Conservation (phyloP, 2,888 invertebrate genomes). For the Drosophila kuntzei region DNA sequence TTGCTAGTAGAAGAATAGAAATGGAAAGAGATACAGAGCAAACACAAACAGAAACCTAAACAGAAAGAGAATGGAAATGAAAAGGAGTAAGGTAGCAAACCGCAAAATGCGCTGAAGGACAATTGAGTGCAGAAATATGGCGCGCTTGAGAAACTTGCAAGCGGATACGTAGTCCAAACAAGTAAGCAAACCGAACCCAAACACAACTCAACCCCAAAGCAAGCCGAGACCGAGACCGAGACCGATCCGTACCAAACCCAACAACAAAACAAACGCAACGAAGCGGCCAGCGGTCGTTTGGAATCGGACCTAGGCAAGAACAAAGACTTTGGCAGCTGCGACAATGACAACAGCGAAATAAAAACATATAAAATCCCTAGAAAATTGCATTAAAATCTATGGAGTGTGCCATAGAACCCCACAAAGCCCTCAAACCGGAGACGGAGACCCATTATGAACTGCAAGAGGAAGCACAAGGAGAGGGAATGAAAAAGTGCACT, state of each 20-base stretch:
- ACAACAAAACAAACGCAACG: slow-evolving; percentile 30
- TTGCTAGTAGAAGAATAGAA: neutral
- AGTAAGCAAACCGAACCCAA: slow-evolving; percentile 36
- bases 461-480: slow-evolving; percentile 42
- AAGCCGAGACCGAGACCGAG: neutral
- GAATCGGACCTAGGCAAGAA: slow-evolving; percentile 63
- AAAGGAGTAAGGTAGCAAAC: slow-evolving; percentile 32
- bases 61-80: slow-evolving; percentile 1
- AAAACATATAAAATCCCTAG: slow-evolving; percentile 74
- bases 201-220: too few species aligned
- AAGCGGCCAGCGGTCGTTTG: slow-evolving; percentile 42
- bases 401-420: slow-evolving; percentile 77
- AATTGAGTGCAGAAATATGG: slow-evolving; percentile 79
- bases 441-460: slow-evolving; percentile 59
- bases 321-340: slow-evolving; percentile 81
- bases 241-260: too few species aligned
- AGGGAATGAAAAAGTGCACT: slow-evolving; percentile 29
- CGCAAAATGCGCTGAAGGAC: slow-evolving; percentile 76
- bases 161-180: slow-evolving; percentile 67
- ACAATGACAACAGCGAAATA: slow-evolving; percentile 77
- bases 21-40: neutral
- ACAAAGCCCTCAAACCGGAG: slow-evolving; percentile 10
- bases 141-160: slow-evolving; percentile 62
- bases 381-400: slow-evolving; percentile 82
- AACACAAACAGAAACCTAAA: neutral